Evolutionary conservation across 2,797 vertebrate genomes (phyloP).

Genomic region (Phoebastria nigripes): DNA sequence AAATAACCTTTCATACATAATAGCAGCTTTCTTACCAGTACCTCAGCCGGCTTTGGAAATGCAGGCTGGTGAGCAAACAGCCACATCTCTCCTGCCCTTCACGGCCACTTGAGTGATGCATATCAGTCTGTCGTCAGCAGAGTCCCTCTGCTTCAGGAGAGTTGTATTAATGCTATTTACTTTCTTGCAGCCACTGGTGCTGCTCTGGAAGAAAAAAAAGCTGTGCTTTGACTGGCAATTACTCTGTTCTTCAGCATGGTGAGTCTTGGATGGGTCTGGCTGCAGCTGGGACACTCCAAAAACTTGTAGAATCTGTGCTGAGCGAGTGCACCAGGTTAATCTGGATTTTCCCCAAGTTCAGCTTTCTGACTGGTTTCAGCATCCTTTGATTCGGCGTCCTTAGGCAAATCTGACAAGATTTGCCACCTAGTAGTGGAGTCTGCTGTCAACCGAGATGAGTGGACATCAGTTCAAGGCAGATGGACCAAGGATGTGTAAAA

Average conservation of each 20-base stretch:
- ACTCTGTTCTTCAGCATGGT: neutral
- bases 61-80: neutral
- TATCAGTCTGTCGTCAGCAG: neutral
- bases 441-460: neutral
- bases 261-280: neutral
- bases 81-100: neutral
- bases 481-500: neutral
- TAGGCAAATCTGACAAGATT: neutral
- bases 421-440: neutral
- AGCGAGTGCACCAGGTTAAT: neutral
- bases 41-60: neutral
- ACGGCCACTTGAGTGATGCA: neutral
- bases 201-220: neutral
- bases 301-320: neutral
- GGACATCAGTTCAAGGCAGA: neutral
- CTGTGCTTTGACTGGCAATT: neutral
- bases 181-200: neutral
- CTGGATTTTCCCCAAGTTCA: neutral
- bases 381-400: neutral
- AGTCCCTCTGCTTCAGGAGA: neutral
- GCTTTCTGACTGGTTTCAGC: neutral
- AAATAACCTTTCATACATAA: neutral
- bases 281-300: neutral
- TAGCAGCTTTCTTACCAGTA: neutral
- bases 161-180: neutral